phyloP scores from a whole-genome alignment of 2,113 vertebrate species.

The Smithornis capensis region DNA sequence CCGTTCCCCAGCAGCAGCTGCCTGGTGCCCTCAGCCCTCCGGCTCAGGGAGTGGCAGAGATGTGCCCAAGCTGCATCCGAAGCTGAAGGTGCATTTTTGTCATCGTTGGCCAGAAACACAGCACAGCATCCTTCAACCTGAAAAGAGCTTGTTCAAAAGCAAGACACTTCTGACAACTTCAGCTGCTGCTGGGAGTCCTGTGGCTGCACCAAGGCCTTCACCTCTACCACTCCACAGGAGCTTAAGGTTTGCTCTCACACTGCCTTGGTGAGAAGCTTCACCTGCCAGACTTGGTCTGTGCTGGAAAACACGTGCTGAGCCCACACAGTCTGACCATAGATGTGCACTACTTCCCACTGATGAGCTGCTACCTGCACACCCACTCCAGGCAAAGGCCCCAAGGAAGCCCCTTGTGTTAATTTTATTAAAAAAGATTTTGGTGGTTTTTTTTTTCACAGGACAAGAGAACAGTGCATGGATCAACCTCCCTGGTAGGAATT shows the following conservation, averaged over 20 bases:
- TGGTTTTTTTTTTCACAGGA: background rate
- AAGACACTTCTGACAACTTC: background rate
- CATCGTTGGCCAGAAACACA: background rate
- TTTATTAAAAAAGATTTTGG: background rate
- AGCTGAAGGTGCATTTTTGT: background rate
- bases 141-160: background rate
- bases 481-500: background rate
- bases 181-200: background rate
- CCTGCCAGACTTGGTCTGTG: background rate
- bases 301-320: accelerated
- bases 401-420: accelerated
- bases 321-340: accelerated
- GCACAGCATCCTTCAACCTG: background rate
- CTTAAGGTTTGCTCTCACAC: background rate
- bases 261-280: background rate
- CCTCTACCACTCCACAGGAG: accelerated
- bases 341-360: background rate
- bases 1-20: background rate
- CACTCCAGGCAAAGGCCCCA: background rate
- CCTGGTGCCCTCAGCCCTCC: background rate
- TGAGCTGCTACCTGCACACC: background rate
- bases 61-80: background rate
- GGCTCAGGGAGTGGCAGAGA: background rate
- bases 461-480: background rate
- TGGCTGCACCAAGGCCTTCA: background rate